Base-by-base conservation (phyloP, 2,797 vertebrate species). In the Pempheris klunzingeri region DNA sequence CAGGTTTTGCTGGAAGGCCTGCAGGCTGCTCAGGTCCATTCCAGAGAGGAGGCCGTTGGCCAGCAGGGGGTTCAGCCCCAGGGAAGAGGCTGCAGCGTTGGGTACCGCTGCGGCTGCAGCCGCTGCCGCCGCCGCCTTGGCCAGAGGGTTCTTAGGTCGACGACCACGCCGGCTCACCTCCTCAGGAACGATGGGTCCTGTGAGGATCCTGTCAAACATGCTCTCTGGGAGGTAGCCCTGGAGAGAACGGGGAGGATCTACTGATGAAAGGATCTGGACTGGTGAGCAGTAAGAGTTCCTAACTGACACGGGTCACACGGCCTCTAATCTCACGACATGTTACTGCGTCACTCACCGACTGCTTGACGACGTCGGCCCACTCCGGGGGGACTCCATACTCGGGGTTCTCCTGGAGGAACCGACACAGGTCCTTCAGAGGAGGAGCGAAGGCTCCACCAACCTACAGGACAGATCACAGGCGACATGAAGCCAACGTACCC, bases 301-400 rank as follows among this genome's bases (percentile, higher is more conserved):
- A n/a, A n/a, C n/a, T n/a, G n/a, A n/a, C n/a, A n/a, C n/a, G n/a
- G n/a, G n/a, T n/a, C n/a, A n/a, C n/a, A n/a, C n/a, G n/a, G n/a
- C n/a, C n/a, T n/a, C n/a, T n/a, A n/a, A n/a, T n/a, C n/a, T n/a
- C n/a, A n/a, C n/a, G n/a, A 28, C n/a, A 3, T 53, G 50, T 50
- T 46, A 36, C 26, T 53, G 34, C 8, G 0, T 30, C 17, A 96
- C 98, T 97, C 88, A 99, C 98, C 90, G 98, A 99, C 67, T 98
- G 98, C 82, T 98, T 99, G 69, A 99, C 98, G 53, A 99, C 98
- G 52, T 98, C 98, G 30, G 96, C 97, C 98, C 98, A 99, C 86
- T 99, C 98, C 32, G 98, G 98, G 74, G 98, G 98, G 65, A 99
- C 96, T 68, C 98, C 98, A n/a, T 99, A 99, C 86, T 99, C 98